phyloP scores from a whole-genome alignment of 2,113 vertebrate genomes.

The Phodopus roborovskii region DNA sequence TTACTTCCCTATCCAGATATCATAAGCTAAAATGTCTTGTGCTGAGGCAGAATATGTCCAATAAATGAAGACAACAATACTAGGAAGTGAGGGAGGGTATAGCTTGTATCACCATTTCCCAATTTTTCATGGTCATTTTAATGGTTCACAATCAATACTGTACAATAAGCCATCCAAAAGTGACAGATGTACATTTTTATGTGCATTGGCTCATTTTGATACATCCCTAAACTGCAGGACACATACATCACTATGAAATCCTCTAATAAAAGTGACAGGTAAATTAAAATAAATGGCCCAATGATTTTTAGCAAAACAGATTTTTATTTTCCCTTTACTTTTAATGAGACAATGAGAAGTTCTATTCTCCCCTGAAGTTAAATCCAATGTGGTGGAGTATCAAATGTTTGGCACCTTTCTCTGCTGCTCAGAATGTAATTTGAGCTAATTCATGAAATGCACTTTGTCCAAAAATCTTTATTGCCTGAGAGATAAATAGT shows the following conservation, averaged over 20 bases:
- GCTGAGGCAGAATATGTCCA: not conserved
- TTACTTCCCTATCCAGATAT: not conserved
- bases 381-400: slow-evolving; percentile 82
- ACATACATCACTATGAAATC: slow-evolving; percentile 81
- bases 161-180: slow-evolving; percentile 70
- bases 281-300: slow-evolving; percentile 87
- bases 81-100: not conserved
- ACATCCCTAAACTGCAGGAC: slow-evolving; percentile 82
- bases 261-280: slow-evolving; percentile 87
- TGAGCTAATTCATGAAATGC: slow-evolving; percentile 83
- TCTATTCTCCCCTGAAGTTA: slow-evolving; percentile 86
- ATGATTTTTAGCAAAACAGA: slow-evolving; percentile 72
- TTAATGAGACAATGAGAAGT: slow-evolving; percentile 85
- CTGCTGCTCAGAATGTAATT: slow-evolving; percentile 85
- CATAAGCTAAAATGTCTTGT: not conserved
- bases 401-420: slow-evolving; percentile 80
- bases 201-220: slow-evolving; percentile 76
- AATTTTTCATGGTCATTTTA: slow-evolving; percentile 68
- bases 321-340: slow-evolving; percentile 82
- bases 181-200: slow-evolving; percentile 50
- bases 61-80: not conserved
- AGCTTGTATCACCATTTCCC: not conserved
- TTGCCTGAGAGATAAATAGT: slow-evolving; percentile 86
- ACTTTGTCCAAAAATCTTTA: slow-evolving; percentile 85
- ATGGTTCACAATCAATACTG: slow-evolving; percentile 68